Percentiles rank a stretch among this genome's conserved stretches.
phyloP scores from a whole-genome alignment of 2,113 vertebrate species.

The Actenoides lindsayi region DNA sequence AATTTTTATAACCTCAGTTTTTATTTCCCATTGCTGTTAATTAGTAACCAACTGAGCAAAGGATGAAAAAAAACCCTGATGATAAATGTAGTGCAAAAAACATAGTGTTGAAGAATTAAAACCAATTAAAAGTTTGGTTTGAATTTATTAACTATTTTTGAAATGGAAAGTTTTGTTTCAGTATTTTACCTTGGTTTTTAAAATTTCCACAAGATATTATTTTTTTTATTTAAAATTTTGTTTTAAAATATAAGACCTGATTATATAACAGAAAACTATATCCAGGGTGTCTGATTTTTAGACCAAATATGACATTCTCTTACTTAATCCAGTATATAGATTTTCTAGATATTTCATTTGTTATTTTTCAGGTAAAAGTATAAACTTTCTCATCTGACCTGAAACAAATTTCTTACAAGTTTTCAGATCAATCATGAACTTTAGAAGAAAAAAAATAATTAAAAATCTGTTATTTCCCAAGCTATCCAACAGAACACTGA shows the following conservation, averaged over 20 bases:
- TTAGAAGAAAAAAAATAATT: neutral
- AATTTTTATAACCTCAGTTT: neutral
- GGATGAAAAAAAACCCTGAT: neutral
- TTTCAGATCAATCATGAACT: neutral
- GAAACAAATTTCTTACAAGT: neutral
- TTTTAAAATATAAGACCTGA: neutral
- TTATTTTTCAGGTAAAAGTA: neutral
- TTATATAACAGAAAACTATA: neutral
- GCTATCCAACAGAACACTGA: neutral
- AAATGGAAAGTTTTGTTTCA: accelerated
- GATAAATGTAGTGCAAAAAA: neutral
- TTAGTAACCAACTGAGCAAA: neutral
- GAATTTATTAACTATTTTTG: neutral
- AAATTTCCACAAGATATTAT: neutral
- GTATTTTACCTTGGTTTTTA: neutral
- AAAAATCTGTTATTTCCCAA: neutral
- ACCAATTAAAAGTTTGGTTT: neutral
- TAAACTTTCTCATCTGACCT: neutral
- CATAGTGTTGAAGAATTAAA: neutral
- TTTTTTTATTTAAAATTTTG: neutral
- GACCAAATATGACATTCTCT: neutral
- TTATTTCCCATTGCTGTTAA: neutral
- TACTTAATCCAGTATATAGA: neutral
- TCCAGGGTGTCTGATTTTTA: neutral
- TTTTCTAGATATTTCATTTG: neutral